These are phyloP conservation scores for Temnothorax rugatulus DNA, from an alignment of 2,888 invertebrate species.

Conservation along the genomic window DNA sequence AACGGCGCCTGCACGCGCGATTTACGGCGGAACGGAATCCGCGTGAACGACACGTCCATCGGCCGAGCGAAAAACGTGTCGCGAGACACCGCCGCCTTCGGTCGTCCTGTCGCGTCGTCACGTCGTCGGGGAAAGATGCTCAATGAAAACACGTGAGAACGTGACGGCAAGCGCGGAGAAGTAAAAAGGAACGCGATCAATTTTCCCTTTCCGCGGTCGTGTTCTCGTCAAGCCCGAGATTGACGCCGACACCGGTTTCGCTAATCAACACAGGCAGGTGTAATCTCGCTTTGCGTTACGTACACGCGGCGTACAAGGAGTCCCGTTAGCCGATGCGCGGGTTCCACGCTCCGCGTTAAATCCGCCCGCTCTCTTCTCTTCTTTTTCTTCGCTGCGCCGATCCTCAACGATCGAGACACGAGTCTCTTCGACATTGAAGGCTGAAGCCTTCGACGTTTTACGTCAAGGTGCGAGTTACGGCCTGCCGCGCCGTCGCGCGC, in stretches of 20 bases:
- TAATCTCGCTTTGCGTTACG: conserved; percentile 10
- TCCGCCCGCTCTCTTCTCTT: not conserved
- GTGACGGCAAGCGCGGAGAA: not conserved
- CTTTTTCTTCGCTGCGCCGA: not conserved
- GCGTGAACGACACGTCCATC: not conserved
- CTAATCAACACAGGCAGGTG: not conserved
- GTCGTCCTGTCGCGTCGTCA: not conserved
- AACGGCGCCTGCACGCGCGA: not conserved
- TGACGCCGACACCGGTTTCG: conserved; percentile 30
- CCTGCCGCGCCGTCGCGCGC: not conserved
- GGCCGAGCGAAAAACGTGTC: not conserved
- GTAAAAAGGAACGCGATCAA: not conserved
- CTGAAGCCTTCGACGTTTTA: not conserved
- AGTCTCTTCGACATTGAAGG: not conserved
- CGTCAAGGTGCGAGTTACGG: conserved; percentile 5
- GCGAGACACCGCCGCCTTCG: not conserved
- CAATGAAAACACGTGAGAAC: not conserved
- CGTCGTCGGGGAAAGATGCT: not conserved
- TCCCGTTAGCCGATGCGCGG: conserved; percentile 25
- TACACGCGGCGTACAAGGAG: conserved; percentile 10
- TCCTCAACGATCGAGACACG: not conserved
- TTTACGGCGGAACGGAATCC: conserved; percentile 2
- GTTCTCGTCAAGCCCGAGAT: not conserved
- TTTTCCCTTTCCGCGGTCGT: conserved; percentile 40
- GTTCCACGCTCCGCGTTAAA: conserved; percentile 7